Evolutionary conservation across 2,113 vertebrate species (phyloP).

Genomic region (Lasiurus borealis): DNA sequence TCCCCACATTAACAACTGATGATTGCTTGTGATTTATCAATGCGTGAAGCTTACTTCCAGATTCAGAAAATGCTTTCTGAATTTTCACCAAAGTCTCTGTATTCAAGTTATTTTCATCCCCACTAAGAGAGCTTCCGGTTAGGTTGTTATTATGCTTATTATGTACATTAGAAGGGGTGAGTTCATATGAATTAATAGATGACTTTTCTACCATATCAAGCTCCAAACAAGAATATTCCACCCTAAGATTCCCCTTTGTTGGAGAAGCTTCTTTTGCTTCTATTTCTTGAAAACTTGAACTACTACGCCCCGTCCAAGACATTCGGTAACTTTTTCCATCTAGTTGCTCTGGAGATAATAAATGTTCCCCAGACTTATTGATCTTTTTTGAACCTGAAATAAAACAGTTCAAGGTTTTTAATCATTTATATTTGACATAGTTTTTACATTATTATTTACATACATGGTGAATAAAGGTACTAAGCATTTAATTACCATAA

Average conservation of each 20-base stretch:
- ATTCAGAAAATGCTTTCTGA: constrained; percentile 87
- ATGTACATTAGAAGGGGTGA: constrained; percentile 80
- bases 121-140: constrained; percentile 74
- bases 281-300: constrained; percentile 77
- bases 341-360: constrained; percentile 88
- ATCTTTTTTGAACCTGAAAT: constrained; percentile 91
- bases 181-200: constrained; percentile 67
- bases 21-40: constrained; percentile 64
- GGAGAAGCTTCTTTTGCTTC: constrained; percentile 82
- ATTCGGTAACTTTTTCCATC: constrained; percentile 77
- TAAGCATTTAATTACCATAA: constrained; percentile 59
- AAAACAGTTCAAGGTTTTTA: constrained; percentile 72
- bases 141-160: constrained; percentile 81
- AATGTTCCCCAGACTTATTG: constrained; percentile 95
- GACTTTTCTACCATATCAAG: constrained; percentile 83
- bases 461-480: constrained; percentile 25
- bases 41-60: constrained; percentile 82
- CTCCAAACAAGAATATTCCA: constrained; percentile 85
- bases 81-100: constrained; percentile 88
- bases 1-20: constrained; percentile 4
- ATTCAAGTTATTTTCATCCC: constrained; percentile 79
- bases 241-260: constrained; percentile 79
- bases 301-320: constrained; percentile 88
- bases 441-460: constrained; percentile 65
- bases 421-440: constrained; percentile 44